Evolutionary conservation across 30 jellyfish, hydroid and myxozoan genomes (phyloP), one percentile per base, ranked within the genome.

Genomic region (Hydra vulgaris): DNA sequence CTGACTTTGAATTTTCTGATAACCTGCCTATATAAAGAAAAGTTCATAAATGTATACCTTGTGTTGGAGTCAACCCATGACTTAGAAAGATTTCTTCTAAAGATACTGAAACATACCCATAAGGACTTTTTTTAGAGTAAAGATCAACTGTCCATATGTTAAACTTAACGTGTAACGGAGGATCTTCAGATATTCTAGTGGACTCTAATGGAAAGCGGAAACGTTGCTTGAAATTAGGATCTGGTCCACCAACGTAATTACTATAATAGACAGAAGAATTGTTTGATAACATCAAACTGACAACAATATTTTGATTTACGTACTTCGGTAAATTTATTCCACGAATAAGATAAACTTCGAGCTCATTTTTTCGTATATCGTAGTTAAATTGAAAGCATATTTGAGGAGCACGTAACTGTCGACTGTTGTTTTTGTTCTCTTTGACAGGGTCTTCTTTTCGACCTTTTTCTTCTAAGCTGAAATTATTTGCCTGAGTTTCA

Each of bases 81-180:
- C 52, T 82, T 23, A 21, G 21, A 55, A 87, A 70, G 54, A 87
- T 25, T 20, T 84, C 89, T 26, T 21, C 89, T 67, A 92, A 17
- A 26, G 75, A 52, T 15, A 87, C 88, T 19, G 26, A 83, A 23
- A 85, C 76, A 18, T 79, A 89, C 15, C 98, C 98, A 76, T 80
- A 78, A 0, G 98, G 96, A 18, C 12, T 15, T 73, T 83, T 86
- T 18, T 80, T 83, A 23, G 98, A 86, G 67, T 86, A 84, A 68
- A 76, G 78, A 78, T 92, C 98, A n/a, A 92, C 73, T 25, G 69
- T 83, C 98, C 98, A 92, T 7, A 92, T 88, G 71, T 92, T 92
- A 53, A 92, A 92, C 83, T 86, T 87, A 17, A 87, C 26, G 18
- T 26, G 40, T 20, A 78, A 21, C 16, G 85, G 85, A 53, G 85